A percentile compares a stretch with the other conserved stretches of the same genome.
Evolutionary conservation across 2,113 vertebrate species (phyloP).

Genomic region (Illadopsis cleaveri): DNA sequence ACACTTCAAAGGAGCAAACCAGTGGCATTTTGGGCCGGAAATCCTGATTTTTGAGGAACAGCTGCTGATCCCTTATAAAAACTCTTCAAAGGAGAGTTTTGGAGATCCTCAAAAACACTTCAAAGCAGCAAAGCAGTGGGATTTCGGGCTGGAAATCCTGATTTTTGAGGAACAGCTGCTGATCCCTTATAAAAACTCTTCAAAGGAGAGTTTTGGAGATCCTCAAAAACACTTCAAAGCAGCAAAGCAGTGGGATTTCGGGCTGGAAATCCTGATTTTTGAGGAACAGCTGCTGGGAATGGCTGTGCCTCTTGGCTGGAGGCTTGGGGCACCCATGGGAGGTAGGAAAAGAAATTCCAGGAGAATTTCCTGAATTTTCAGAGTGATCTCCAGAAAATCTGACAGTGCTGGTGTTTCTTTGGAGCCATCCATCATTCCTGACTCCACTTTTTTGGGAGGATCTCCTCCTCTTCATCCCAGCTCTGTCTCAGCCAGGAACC

Average conservation of each 20-base stretch:
- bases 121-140: neutral
- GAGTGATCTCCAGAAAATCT: neutral
- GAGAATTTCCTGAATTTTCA: neutral
- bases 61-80: neutral
- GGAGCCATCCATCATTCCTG: rapidly evolving
- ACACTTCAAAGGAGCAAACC: neutral
- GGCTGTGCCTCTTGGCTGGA: rapidly evolving
- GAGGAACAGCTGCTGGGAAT: neutral
- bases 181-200: neutral
- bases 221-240: neutral
- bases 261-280: neutral
- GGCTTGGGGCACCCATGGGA: rapidly evolving
- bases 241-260: neutral
- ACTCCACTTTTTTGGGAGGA: rapidly evolving
- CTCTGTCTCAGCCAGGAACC: neutral
- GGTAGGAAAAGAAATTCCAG: neutral
- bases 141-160: neutral
- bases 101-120: neutral
- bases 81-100: neutral
- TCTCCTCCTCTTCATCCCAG: neutral
- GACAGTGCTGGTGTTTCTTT: neutral
- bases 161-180: neutral
- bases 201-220: neutral
- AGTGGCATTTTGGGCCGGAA: neutral
- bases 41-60: neutral